phyloP scores from a whole-genome alignment of 2,113 vertebrate genomes.

The Tapirus terrestris region DNA sequence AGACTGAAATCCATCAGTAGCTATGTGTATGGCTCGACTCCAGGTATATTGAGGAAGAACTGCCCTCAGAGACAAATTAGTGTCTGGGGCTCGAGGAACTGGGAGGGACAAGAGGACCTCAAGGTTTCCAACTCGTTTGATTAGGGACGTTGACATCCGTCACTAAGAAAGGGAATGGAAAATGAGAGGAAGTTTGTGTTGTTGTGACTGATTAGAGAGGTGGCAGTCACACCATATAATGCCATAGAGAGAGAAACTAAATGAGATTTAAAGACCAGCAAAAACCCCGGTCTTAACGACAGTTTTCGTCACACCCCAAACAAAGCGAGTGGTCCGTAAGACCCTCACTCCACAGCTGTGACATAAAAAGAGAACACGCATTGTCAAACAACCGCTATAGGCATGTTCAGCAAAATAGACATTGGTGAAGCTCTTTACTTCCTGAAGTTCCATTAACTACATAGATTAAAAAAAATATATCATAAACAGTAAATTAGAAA shows the following conservation, averaged over 20 bases:
- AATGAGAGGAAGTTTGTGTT: neutral
- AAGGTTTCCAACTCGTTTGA: neutral
- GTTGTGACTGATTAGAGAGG: neutral
- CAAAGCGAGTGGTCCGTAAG: neutral
- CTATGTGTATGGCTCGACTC: neutral
- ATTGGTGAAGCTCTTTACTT: neutral
- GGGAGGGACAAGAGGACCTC: neutral
- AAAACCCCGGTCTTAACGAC: neutral
- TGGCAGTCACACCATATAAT: neutral
- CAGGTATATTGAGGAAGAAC: neutral
- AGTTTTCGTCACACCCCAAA: neutral
- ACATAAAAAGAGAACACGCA: neutral
- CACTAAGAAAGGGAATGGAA: neutral
- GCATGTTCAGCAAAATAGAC: neutral
- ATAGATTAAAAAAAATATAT: neutral
- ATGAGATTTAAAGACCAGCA: neutral
- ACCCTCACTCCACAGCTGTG: neutral
- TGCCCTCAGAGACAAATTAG: neutral
- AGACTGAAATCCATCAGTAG: neutral
- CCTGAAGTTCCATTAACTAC: neutral
- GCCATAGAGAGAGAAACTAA: neutral
- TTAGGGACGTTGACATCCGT: neutral
- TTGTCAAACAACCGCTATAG: neutral
- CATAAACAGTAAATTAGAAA: neutral
- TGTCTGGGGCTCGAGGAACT: neutral